These are phyloP conservation scores for Thecophora atra DNA, from an alignment of 2,888 invertebrate genomes.

Conservation along the genomic window DNA sequence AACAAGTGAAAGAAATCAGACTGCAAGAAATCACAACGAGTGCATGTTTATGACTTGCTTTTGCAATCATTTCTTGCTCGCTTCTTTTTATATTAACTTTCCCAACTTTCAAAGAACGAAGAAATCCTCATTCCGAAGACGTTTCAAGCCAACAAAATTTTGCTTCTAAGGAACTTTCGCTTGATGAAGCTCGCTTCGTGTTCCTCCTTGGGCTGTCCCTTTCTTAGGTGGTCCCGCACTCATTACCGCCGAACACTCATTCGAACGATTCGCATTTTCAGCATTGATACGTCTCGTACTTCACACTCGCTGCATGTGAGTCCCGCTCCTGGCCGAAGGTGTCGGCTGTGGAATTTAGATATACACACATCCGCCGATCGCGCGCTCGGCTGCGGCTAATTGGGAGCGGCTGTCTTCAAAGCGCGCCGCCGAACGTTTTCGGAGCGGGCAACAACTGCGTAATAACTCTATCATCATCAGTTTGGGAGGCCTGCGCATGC, in stretches of 20 bases:
- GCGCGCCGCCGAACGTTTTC: slow-evolving; percentile 49
- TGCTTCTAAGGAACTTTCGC: no score
- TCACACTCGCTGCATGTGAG: no score
- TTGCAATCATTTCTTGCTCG: neutral
- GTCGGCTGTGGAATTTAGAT: neutral
- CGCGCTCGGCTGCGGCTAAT: slow-evolving; percentile 33
- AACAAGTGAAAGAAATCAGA: neutral
- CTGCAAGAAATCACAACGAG: neutral
- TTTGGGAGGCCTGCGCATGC: slow-evolving; percentile 60
- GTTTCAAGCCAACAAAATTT: no score
- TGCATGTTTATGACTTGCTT: neutral
- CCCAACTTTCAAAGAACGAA: no score
- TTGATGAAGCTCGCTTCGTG: no score
- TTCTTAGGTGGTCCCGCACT: no score
- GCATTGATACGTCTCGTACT: no score
- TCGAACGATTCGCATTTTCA: no score
- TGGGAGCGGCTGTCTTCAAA: slow-evolving; percentile 35
- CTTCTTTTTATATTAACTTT: no score
- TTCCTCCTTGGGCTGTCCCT: no score
- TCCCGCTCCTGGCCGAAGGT: neutral
- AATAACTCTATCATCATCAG: slow-evolving; percentile 66
- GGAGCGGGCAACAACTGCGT: slow-evolving; percentile 56
- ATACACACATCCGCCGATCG: neutral
- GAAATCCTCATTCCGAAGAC: no score
- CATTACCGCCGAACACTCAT: no score